These are phyloP conservation scores for Pseudorectes ferrugineus DNA, from an alignment of 2,113 vertebrate species.

Conservation along the genomic window DNA sequence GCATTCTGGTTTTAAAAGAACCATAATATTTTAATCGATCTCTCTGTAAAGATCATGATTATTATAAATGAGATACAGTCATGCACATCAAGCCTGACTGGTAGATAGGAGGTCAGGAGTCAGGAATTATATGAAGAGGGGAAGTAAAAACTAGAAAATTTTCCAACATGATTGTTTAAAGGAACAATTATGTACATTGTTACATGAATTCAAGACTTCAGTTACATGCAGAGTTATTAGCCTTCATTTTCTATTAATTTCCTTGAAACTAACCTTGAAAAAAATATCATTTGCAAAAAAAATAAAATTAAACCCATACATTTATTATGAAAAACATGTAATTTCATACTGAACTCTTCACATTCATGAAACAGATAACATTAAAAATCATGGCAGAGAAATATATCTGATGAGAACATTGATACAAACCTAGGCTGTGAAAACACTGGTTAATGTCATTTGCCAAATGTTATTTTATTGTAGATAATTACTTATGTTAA, in stretches of 20 bases:
- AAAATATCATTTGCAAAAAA: constrained; percentile 57
- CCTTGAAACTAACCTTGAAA: constrained; percentile 31
- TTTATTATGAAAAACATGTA: constrained; percentile 49
- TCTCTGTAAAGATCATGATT: constrained; percentile 28
- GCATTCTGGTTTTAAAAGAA: constrained; percentile 42
- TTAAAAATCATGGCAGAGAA: constrained; percentile 46
- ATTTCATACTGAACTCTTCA: constrained; percentile 55
- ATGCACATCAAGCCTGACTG: constrained; percentile 40
- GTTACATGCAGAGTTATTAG: constrained; percentile 49
- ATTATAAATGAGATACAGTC: constrained; percentile 45
- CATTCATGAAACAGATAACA: constrained; percentile 44
- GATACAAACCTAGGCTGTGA: constrained; percentile 38
- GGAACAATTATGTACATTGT: constrained; percentile 39
- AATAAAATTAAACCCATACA: constrained; percentile 41
- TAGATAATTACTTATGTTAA: constrained; percentile 57
- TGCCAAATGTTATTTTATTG: constrained; percentile 61
- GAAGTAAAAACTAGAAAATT: constrained; percentile 47
- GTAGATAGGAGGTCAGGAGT: constrained; percentile 42
- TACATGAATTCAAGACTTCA: constrained; percentile 39
- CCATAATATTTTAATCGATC: constrained; percentile 54
- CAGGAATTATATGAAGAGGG: constrained; percentile 19
- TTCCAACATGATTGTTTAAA: constrained; percentile 48
- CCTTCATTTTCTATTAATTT: constrained; percentile 60
- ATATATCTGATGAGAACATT: constrained; percentile 42
- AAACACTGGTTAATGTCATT: constrained; percentile 64